A percentile compares a stretch with the other conserved stretches of the same genome.
These are phyloP conservation scores for Chironomus tepperi DNA, from an alignment of 1,140 invertebrate genomes.

Conservation along the genomic window DNA sequence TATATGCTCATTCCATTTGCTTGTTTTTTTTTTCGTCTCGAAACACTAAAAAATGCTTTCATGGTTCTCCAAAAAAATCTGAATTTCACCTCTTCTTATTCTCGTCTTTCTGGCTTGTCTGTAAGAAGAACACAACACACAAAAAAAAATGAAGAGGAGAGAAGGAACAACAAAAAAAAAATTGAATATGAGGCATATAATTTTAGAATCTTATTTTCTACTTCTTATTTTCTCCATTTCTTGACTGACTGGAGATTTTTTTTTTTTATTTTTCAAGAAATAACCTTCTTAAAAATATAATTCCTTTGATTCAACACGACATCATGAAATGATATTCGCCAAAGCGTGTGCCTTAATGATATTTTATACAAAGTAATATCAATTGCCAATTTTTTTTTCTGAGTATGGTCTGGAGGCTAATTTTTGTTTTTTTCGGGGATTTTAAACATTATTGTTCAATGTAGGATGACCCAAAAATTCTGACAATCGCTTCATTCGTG, in stretches of 20 bases:
- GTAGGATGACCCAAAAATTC: too few relatives aligned
- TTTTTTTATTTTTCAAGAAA: neutral
- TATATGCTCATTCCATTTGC: neutral
- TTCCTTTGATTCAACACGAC: neutral
- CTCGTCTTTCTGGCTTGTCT: neutral
- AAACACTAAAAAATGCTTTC: too few relatives aligned
- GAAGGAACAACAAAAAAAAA: neutral
- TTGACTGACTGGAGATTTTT: neutral
- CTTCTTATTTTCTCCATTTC: neutral
- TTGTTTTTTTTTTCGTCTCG: neutral
- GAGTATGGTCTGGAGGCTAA: too few relatives aligned
- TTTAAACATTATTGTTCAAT: too few relatives aligned
- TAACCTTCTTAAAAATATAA: neutral
- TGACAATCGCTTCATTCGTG: too few relatives aligned
- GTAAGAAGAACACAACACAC: neutral
- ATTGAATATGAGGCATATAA: conserved; percentile 1
- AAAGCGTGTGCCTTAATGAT: too few relatives aligned
- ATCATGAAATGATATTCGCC: neutral
- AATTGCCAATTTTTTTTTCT: neutral
- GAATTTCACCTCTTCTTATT: neutral
- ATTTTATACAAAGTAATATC: too few relatives aligned
- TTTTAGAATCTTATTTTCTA: neutral
- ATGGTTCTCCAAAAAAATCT: neutral
- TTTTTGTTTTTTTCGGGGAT: too few relatives aligned
- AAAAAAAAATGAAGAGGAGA: neutral